Evolutionary conservation across 2,888 invertebrate genomes (phyloP), one percentile per base, ranked within the genome.

Genomic region (Coremacera marginata): DNA sequence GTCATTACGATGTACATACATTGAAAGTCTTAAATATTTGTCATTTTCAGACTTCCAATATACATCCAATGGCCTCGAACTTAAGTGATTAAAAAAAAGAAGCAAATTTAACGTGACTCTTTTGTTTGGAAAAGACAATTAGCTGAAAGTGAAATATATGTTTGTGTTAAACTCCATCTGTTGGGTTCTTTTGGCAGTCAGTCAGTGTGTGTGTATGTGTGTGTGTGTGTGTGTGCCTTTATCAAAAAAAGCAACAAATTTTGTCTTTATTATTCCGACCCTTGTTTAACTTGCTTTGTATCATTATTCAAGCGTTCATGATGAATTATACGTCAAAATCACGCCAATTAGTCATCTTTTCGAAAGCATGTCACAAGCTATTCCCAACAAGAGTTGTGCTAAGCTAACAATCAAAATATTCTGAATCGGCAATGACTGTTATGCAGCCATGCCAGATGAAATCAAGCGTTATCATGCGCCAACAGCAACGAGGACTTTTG

Each of bases 241-340:
- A 44, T 44, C 44, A 44, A 3, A 44, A 44, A 31, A 44, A 44
- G 44, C 44, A 44, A 44, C 11, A 60, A 60, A 60, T 60, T 3
- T 22, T 22, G 25, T 14, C 25, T 27, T 60, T 60, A 27, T 22
- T 19, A 25, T 16, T 52, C 19, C 52, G 22, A 52, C 25, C 52
- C 70, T 52, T n/a, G 70, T 8, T 25, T 2, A 68, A 31, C 14
- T 44, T 52, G 31, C 14, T 52, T 16, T 52, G 70, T 25, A 70
- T 70, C 70, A 70, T 71, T 71, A 25, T 37, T 71, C 71, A 25
- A 57, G 57, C 3, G 60, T 44, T 34, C 37, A 57, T 71, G 71
- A 71, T 57, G 71, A 71, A 71, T 71, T 71, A 34, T 37, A 71
- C 60, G 71, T 71, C 71, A 71, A 71, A 71, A 71, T 71, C 71